Conservation (phyloP, 2,113 vertebrate genomes). For the Neofelis nebulosa region DNA sequence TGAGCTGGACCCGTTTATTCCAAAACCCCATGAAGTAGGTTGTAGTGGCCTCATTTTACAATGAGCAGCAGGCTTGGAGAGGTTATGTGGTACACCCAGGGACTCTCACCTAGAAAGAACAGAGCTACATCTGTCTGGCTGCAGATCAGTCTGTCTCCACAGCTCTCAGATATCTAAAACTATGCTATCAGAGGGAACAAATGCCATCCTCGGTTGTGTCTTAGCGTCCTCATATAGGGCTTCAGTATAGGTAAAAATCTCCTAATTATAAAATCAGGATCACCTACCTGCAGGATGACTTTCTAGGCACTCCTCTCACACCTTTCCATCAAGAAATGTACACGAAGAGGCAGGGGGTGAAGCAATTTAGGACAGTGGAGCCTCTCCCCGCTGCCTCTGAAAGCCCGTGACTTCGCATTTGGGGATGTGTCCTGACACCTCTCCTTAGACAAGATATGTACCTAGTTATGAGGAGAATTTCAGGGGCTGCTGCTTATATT, state of each 20-base stretch:
- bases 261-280: background rate
- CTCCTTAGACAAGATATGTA: background rate
- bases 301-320: background rate
- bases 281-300: background rate
- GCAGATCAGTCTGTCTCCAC: background rate
- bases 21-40: background rate
- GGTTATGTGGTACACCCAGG: background rate
- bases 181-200: background rate
- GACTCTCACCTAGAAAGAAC: background rate
- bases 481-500: conserved; percentile 32
- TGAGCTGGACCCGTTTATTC: background rate
- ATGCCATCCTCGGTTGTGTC: background rate
- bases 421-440: background rate
- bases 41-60: background rate
- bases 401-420: background rate
- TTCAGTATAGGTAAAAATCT: background rate
- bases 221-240: background rate
- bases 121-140: background rate
- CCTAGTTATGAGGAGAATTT: conserved; percentile 44
- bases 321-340: background rate
- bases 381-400: background rate
- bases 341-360: background rate
- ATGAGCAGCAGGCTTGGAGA: background rate
- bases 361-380: background rate
- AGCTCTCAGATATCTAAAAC: background rate